Base-by-base conservation (phyloP, 2,888 invertebrate genomes). In the Syrphus vitripennis region DNA sequence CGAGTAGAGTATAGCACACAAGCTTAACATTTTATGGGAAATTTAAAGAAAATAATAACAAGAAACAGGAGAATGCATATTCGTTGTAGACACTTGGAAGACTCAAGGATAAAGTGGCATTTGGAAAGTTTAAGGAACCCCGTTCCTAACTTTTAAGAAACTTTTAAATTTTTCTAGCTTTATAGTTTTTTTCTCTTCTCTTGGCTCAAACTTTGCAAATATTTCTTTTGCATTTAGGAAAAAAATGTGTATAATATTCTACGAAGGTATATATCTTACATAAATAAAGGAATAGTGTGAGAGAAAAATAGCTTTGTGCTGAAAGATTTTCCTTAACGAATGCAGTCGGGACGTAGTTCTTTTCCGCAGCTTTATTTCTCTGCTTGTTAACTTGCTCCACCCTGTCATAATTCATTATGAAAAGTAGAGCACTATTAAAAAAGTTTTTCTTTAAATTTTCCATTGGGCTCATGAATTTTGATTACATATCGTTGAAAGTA, bases 21-120 rank as follows among this genome's bases (percentile, higher is more conserved):
- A 55, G 70, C 63, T 70, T 37, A 79, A 63, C 69, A 69, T 63
- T 83, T 61, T 70, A 70, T 83, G 74, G 72, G 63, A 70, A 83
- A 83, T 75, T 83, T 83, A 83, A 83, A 70, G 74, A 83, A 83
- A 79, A 83, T 84, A 80, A 80, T 84, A 84, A 80, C 70, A 84
- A 80, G 80, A 80, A 80, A 80, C 67, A 70, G 42, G 42, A 53
- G 71, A 80, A 76, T 80, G 84, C 71, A 84, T 80, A 80, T 80
- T 80, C 76, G 57, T 61, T 80, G 80, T 80, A 80, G 80, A 80
- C 84, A 84, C 80, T 80, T 84, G 65, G 80, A 84, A 80, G 65
- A 75, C 75, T 75, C 80, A 72, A 67, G 80, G 80, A 84, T 84
- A 84, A 84, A 84, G 80, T 84, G 84, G 84, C 84, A 77, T 84